These are phyloP conservation scores for Hypocryptadius cinnamomeus DNA, from an alignment of 2,113 vertebrate genomes.

Conservation along the genomic window DNA sequence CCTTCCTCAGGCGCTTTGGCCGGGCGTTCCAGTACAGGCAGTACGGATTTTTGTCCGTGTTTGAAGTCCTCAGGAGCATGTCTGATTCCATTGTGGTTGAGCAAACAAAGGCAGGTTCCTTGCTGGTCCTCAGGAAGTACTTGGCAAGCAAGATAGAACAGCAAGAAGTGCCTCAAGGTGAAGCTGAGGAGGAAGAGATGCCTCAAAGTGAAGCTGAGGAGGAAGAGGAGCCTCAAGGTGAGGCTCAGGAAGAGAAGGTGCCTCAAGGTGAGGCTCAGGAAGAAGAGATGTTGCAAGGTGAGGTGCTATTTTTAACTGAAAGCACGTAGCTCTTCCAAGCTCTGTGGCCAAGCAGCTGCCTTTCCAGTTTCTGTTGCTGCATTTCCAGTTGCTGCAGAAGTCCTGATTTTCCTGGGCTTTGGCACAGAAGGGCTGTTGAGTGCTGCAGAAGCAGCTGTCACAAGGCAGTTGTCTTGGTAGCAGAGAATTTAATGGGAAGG, in stretches of 20 bases:
- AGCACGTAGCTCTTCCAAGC: rapidly evolving
- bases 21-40: conserved; percentile 65
- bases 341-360: not conserved
- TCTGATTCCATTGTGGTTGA: conserved; percentile 73
- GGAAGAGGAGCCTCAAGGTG: not conserved
- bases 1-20: conserved; percentile 77
- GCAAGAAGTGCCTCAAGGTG: not conserved
- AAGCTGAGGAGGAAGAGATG: not conserved
- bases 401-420: not conserved
- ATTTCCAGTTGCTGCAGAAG: not conserved
- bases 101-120: conserved; percentile 76
- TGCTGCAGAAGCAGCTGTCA: not conserved
- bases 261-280: not conserved
- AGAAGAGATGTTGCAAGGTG: not conserved
- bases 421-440: not conserved
- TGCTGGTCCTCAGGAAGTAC: conserved; percentile 70
- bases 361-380: not conserved
- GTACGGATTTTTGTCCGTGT: conserved; percentile 83
- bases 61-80: conserved; percentile 75
- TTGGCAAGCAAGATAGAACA: not conserved
- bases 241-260: conserved; percentile 56
- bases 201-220: not conserved
- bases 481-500: not conserved
- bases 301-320: not conserved
- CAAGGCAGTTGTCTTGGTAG: not conserved